These are phyloP conservation scores for Sternarchorhynchus goeldii DNA, from an alignment of 2,797 vertebrate species.

Conservation along the genomic window DNA sequence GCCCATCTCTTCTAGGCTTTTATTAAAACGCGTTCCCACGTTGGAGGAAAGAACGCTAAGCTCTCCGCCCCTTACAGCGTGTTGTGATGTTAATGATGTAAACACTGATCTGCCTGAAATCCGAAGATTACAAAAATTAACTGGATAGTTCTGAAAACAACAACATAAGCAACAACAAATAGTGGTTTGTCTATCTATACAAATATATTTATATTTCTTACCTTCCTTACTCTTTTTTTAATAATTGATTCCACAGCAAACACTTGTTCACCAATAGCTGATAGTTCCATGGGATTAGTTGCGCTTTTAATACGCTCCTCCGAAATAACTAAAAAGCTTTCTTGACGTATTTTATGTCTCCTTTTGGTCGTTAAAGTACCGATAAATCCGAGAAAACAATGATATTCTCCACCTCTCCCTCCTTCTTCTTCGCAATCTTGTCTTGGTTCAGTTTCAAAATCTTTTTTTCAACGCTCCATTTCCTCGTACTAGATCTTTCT, in stretches of 20 bases:
- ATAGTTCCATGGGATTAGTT: slow-evolving; percentile 87
- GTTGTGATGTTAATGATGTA: slow-evolving; percentile 34
- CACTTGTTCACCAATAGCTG: slow-evolving; percentile 97
- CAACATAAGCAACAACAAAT: background rate
- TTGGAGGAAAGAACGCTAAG: background rate
- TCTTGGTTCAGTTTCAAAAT: slow-evolving; percentile 52
- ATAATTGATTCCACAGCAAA: slow-evolving; percentile 94
- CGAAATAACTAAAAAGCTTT: slow-evolving; percentile 31
- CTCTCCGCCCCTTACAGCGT: slow-evolving; percentile 10
- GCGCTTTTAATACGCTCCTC: slow-evolving; percentile 20
- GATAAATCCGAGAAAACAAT: slow-evolving; percentile 4
- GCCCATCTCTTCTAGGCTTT: background rate
- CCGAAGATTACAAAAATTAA: background rate
- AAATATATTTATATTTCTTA: slow-evolving; percentile 61
- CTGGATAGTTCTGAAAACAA: slow-evolving; percentile 22
- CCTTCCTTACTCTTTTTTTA: slow-evolving; percentile 95
- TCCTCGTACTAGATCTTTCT: slow-evolving; percentile 57
- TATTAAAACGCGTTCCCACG: background rate
- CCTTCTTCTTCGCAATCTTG: slow-evolving; percentile 20
- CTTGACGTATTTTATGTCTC: slow-evolving; percentile 1
- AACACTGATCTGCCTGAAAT: slow-evolving; percentile 23
- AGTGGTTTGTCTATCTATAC: no score
- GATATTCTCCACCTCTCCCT: background rate
- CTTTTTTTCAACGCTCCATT: slow-evolving; percentile 52
- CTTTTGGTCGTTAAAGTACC: slow-evolving; percentile 34